Conservation (phyloP, 2,113 vertebrate genomes). For the Recurvirostra avosetta region DNA sequence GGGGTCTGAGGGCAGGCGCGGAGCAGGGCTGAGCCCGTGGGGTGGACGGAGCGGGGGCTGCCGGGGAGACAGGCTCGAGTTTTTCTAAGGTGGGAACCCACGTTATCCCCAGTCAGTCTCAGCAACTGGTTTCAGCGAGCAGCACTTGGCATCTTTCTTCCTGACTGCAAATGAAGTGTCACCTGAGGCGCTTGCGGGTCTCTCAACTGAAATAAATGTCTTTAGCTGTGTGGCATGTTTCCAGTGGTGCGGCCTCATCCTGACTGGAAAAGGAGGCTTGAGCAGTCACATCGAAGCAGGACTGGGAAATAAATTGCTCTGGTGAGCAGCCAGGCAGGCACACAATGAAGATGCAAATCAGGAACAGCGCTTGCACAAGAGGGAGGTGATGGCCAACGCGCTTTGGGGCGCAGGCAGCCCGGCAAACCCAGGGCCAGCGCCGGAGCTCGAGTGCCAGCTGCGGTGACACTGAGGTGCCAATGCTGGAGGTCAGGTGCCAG, state of each 20-base stretch:
- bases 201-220: neutral
- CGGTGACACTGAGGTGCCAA: neutral
- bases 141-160: neutral
- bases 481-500: neutral
- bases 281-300: fast-evolving
- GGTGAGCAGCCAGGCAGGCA: neutral
- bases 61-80: fast-evolving
- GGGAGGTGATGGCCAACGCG: neutral
- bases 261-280: neutral
- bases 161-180: neutral
- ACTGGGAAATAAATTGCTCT: fast-evolving
- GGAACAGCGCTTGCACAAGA: neutral
- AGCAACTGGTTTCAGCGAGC: neutral
- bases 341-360: neutral
- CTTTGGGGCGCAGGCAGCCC: neutral
- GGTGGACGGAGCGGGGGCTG: fast-evolving
- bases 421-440: fast-evolving
- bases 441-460: neutral
- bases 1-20: fast-evolving
- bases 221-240: neutral
- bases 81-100: fast-evolving
- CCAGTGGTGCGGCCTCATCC: neutral
- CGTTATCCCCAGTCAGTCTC: neutral
- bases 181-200: neutral
- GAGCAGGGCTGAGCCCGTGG: fast-evolving